Base-by-base conservation (phyloP, 2,113 vertebrate genomes). In the Odobenus rosmarus region DNA sequence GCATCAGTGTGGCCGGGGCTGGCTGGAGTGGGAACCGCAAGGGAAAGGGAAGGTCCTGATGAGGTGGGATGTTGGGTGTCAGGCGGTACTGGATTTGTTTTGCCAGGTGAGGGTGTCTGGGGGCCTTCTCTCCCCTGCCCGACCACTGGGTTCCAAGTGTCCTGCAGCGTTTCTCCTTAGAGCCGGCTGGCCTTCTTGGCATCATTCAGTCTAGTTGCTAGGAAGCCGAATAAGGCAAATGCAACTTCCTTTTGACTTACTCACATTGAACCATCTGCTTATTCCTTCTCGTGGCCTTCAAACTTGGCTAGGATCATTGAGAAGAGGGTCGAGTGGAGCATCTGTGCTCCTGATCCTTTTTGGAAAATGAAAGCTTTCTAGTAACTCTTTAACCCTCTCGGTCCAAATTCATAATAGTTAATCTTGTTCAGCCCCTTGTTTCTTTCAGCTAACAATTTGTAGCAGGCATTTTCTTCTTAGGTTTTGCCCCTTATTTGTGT, bases 241-340 rank as follows among this genome's bases (percentile, higher is more conserved):
- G 95, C 96, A 97, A 90, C 96, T 98, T 97, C 93, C 98, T 96
- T 96, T 94, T 97, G 88, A 94, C 92, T 97, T 92, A 53, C 92
- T 98, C 96, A 93, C 86, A 76, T 98, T 82, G 89, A 96, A 88
- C 96, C 97, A 76, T 98, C 97, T 98, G 97, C 96, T 98, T 93
- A 74, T 91, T 84, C 95, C 96, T 96, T 95, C 92, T 84, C 90
- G 0, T 82, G 90, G 95, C 95, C 95, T 96, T 93, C 93, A 97
- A 53, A 93, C 93, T 98, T 97, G 97, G 94, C 98, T 13, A 18
- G 55, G 82, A 96, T 81, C 64, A 2, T 82, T 5, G 82, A 89
- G 93, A 21, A 92, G 36, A 82, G 88, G 97, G 95, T 93, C n/a
- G 33, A 98, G 94, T 14, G 4, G 64, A 79, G 97, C 87, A 31